Conservation (phyloP, 2,113 vertebrate species). For the Oriolus oriolus region DNA sequence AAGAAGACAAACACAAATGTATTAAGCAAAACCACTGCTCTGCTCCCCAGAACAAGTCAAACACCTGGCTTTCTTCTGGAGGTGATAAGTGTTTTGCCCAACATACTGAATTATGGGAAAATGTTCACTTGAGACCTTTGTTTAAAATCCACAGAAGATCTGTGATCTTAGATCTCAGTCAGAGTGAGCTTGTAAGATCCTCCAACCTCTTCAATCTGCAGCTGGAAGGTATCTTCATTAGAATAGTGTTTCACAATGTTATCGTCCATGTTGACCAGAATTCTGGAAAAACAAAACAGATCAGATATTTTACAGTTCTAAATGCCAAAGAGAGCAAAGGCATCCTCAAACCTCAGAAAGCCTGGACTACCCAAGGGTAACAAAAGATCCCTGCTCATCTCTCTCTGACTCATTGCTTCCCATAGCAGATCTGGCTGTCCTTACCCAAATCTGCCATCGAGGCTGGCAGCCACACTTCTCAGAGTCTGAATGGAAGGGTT, state of each 20-base stretch:
- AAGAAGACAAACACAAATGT: conserved; percentile 6
- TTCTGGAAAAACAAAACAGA: conserved; percentile 71
- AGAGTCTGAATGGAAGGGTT: neutral
- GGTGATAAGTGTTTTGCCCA: neutral
- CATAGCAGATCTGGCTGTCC: neutral
- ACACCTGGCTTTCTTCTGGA: neutral
- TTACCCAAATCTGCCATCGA: neutral
- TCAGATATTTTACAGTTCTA: neutral
- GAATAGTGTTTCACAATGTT: conserved; percentile 99
- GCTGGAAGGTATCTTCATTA: conserved; percentile 98
- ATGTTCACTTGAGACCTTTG: conserved; percentile 2
- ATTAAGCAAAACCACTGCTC: conserved; percentile 26
- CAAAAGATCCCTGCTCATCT: neutral
- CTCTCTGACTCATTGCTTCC: neutral
- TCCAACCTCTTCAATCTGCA: conserved; percentile 88
- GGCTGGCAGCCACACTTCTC: neutral
- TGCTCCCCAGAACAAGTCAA: conserved; percentile 33
- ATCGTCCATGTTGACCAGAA: conserved; percentile 98
- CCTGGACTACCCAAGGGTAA: neutral
- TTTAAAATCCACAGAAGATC: conserved; percentile 1
- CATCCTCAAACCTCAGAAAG: neutral
- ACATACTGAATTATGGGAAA: neutral
- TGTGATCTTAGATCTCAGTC: conserved; percentile 85
- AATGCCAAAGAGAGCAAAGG: neutral
- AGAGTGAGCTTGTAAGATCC: conserved; percentile 92